Evolutionary conservation across 2,113 vertebrate genomes (phyloP).

Genomic region (Urocitellus parryii): DNA sequence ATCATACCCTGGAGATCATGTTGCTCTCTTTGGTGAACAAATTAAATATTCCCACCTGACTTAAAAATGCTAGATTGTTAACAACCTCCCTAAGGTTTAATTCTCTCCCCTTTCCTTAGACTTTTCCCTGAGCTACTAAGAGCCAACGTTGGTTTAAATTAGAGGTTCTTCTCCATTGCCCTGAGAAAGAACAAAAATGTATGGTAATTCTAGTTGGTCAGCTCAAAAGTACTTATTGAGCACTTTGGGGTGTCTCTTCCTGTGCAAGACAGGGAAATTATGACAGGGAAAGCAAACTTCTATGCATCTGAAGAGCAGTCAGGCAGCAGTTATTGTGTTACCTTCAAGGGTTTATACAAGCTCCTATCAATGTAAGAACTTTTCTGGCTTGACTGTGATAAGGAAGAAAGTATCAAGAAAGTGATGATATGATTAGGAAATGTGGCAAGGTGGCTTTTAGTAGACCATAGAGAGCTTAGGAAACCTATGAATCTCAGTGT

Average conservation of each 20-base stretch:
- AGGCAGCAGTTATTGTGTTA: neutral
- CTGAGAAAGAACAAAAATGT: slow-evolving; percentile 24
- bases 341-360: slow-evolving; percentile 22
- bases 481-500: neutral
- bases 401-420: slow-evolving; percentile 16
- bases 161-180: neutral
- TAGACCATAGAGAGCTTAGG: neutral
- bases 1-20: slow-evolving; percentile 45
- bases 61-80: slow-evolving; percentile 58
- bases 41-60: slow-evolving; percentile 58
- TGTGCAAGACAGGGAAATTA: neutral
- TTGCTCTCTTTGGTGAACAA: slow-evolving; percentile 66
- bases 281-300: neutral
- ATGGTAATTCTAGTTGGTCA: slow-evolving; percentile 1
- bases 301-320: neutral
- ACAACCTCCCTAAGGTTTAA: slow-evolving; percentile 63
- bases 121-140: slow-evolving; percentile 19
- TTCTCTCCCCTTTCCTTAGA: slow-evolving; percentile 24
- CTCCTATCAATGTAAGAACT: neutral
- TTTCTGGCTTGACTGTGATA: slow-evolving; percentile 21
- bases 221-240: neutral
- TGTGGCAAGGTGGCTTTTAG: slow-evolving; percentile 38
- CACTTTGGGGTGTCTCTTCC: neutral
- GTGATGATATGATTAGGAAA: neutral
- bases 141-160: slow-evolving; percentile 43